phyloP scores from a whole-genome alignment of 2,797 vertebrate species.

The Eutrigla gurnardus region DNA sequence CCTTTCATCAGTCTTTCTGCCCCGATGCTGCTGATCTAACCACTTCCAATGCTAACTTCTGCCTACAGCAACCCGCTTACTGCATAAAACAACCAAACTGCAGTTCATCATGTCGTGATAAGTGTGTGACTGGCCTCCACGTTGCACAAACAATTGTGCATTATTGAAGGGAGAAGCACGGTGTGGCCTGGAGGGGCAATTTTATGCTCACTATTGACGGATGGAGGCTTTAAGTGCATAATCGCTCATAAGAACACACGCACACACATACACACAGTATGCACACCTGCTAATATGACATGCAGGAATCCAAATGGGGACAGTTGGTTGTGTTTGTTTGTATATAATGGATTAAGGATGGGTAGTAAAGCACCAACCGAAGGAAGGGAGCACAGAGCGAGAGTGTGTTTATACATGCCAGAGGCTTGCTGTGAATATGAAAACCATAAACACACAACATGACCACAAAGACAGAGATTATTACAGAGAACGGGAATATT shows the following conservation, averaged over 20 bases:
- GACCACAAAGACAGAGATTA: neutral
- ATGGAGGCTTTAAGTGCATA: neutral
- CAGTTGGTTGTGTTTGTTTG: slow-evolving; percentile 19
- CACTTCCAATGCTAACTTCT: slow-evolving; percentile 4
- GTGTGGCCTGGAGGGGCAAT: neutral
- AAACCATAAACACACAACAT: no score
- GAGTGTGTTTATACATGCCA: neutral
- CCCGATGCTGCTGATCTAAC: slow-evolving; percentile 16
- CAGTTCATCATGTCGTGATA: slow-evolving; percentile 39
- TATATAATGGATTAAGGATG: slow-evolving; percentile 30
- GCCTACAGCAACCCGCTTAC: slow-evolving; percentile 38
- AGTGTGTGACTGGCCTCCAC: slow-evolving; percentile 10
- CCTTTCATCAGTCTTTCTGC: slow-evolving; percentile 16
- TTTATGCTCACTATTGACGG: neutral
- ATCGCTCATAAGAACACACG: no score
- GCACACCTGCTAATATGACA: neutral
- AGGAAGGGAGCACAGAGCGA: neutral
- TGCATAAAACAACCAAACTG: slow-evolving; percentile 17
- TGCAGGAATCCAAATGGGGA: neutral
- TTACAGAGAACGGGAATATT: neutral
- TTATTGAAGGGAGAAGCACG: slow-evolving; percentile 3
- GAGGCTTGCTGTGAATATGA: neutral
- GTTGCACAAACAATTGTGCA: neutral
- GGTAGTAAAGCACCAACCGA: neutral
- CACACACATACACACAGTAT: slow-evolving; percentile 3